Base-by-base conservation (phyloP, 1,140 invertebrate genomes). In the Cataglyphis hispanica region DNA sequence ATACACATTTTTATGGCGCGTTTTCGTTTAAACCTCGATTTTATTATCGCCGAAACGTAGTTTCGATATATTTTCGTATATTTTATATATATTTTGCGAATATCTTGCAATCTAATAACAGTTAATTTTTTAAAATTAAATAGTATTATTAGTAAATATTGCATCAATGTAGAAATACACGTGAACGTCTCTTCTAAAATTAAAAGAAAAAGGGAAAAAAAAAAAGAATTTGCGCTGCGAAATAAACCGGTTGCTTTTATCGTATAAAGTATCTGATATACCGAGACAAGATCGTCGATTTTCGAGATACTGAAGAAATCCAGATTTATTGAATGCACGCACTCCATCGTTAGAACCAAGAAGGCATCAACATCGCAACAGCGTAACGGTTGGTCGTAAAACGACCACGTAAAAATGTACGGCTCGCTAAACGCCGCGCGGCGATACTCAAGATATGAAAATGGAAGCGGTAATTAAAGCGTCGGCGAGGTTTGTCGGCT, bases 391-490 rank as follows among this genome's bases (percentile, higher is more conserved):
- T 16, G 60, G 53, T 89, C 74, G 58, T 85, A 87, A 89, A 89
- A 61, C 22, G 27, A 43, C 13, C n/a, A 6, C 31, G 22, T 86
- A 76, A 87, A 87, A 85, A 87, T 75, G 81, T 22, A 53, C 16
- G 53, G 67, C 43, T 87, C 66, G 60, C 67, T 80, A 85, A 89
- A 85, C 58, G 81, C n/a, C 72, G 37, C n/a, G 19, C 70, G 75
- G 69, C 53, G 69, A 75, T 83, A 60, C 34, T 8, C 64, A 72
- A 40, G 87, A 89, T 89, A 89, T 85, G 80, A 87, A 87, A 89
- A 87, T 85, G 69, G 80, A 89, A 87, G 50, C 34, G 87, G 60
- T 80, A 85, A 89, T 87, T 87, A 89, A 89, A 89, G 60, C 37
- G 75, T 85, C 74, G 61, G 74, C 81, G 46, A 78, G 66, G 78